Conservation (phyloP, 1,140 invertebrate genomes). For the Drosophila funebris region DNA sequence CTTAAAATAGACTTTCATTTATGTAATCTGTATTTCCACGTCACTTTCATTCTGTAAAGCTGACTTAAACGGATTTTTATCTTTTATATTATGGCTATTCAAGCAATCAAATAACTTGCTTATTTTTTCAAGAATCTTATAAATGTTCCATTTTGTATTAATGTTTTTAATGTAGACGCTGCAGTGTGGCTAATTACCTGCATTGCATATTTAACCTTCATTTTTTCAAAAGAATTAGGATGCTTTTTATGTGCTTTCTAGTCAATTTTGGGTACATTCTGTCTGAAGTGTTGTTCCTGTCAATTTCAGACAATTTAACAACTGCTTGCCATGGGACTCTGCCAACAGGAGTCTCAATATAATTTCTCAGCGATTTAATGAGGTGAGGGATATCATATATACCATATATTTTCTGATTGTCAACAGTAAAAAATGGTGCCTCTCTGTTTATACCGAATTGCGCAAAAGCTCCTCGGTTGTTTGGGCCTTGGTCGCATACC, state of each 20-base stretch:
- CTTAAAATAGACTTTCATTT: no score
- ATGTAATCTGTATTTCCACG: background rate
- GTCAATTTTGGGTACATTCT: slow-evolving; percentile 19
- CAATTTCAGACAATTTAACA: slow-evolving; percentile 15
- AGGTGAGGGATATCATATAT: slow-evolving; percentile 28
- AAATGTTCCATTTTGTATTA: no score
- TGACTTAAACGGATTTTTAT: slow-evolving; percentile 1
- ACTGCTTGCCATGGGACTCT: slow-evolving; percentile 16
- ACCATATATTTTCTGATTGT: slow-evolving; percentile 5
- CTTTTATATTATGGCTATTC: no score
- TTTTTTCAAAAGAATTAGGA: slow-evolving; percentile 21
- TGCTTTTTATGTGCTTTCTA: slow-evolving; percentile 9
- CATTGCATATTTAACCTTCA: no score
- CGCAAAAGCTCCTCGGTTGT: slow-evolving; percentile 1
- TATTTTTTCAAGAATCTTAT: no score
- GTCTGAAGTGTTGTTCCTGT: slow-evolving; percentile 5
- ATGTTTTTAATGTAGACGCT: no score
- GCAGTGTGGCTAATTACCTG: no score
- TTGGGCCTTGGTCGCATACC: slow-evolving; percentile 7
- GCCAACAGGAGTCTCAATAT: slow-evolving; percentile 17
- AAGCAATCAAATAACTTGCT: slow-evolving; percentile 16
- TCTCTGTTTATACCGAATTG: background rate
- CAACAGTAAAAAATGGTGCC: slow-evolving; percentile 7
- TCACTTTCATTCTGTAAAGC: background rate
- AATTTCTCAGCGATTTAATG: slow-evolving; percentile 2